These are phyloP conservation scores for Oophaga pumilio DNA, from an alignment of 2,113 vertebrate genomes.

Conservation along the genomic window DNA sequence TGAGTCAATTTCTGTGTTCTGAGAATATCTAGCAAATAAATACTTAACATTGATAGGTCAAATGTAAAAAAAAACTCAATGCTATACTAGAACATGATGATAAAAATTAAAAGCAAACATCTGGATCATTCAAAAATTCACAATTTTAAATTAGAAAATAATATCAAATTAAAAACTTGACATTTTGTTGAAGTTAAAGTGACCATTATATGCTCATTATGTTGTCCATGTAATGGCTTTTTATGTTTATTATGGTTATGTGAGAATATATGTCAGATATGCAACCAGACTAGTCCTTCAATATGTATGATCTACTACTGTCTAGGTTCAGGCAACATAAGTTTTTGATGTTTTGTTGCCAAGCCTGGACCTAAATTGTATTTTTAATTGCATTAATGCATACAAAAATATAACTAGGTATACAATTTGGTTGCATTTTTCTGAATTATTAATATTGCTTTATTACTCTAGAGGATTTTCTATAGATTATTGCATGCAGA, in stretches of 20 bases:
- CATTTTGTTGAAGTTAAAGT: slow-evolving; percentile 47
- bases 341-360: background rate
- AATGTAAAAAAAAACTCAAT: background rate
- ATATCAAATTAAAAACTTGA: background rate
- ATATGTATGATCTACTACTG: background rate
- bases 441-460: slow-evolving; percentile 41
- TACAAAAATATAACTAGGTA: background rate
- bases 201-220: slow-evolving; percentile 35
- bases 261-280: slow-evolving; percentile 46
- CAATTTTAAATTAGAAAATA: background rate
- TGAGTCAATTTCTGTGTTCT: background rate
- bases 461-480: background rate
- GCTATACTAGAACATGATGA: background rate
- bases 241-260: slow-evolving; percentile 39
- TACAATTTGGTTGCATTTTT: slow-evolving; percentile 49
- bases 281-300: slow-evolving; percentile 35
- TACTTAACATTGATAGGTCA: background rate
- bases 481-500: slow-evolving; percentile 42
- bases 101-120: background rate
- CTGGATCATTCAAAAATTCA: slow-evolving; percentile 26
- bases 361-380: background rate
- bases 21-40: background rate
- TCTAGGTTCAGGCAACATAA: background rate
- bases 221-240: slow-evolving; percentile 50
- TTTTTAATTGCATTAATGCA: background rate